These are phyloP conservation scores for Streptopelia turtur DNA, from an alignment of 2,797 vertebrate genomes.

Conservation along the genomic window DNA sequence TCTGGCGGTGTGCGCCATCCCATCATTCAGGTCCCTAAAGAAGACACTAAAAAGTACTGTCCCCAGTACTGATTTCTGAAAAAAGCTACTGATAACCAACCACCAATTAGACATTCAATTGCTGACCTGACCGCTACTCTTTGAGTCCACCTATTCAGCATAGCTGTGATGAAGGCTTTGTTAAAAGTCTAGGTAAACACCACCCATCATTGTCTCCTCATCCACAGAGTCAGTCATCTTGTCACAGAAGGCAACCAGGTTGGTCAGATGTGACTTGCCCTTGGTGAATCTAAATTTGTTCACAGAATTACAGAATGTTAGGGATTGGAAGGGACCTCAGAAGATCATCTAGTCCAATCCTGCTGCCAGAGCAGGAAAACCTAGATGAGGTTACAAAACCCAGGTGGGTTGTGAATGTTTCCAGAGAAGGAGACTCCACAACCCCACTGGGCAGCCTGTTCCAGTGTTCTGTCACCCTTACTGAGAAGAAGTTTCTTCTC, in stretches of 20 bases:
- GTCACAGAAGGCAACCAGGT: not conserved
- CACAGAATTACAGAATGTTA: too few relatives aligned
- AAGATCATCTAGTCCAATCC: too few relatives aligned
- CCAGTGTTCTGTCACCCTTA: too few relatives aligned
- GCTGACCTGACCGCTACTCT: not conserved
- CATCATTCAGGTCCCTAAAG: not conserved
- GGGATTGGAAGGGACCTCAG: too few relatives aligned
- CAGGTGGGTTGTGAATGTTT: too few relatives aligned
- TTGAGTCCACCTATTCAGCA: not conserved
- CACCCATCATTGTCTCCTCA: not conserved
- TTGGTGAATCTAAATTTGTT: not conserved
- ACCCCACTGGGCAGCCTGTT: too few relatives aligned
- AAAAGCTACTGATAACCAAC: not conserved
- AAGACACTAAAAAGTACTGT: not conserved
- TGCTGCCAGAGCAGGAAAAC: too few relatives aligned
- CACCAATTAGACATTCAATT: not conserved
- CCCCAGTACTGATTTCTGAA: not conserved
- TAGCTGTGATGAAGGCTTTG: not conserved
- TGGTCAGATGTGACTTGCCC: too few relatives aligned
- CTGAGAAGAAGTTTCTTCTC: too few relatives aligned
- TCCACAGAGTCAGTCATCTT: not conserved
- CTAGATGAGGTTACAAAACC: too few relatives aligned
- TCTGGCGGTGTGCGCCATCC: not conserved
- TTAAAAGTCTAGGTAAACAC: not conserved
- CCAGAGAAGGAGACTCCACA: too few relatives aligned